Evolutionary conservation across 1,140 invertebrate genomes (phyloP).

Genomic region (Panulirus ornatus): DNA sequence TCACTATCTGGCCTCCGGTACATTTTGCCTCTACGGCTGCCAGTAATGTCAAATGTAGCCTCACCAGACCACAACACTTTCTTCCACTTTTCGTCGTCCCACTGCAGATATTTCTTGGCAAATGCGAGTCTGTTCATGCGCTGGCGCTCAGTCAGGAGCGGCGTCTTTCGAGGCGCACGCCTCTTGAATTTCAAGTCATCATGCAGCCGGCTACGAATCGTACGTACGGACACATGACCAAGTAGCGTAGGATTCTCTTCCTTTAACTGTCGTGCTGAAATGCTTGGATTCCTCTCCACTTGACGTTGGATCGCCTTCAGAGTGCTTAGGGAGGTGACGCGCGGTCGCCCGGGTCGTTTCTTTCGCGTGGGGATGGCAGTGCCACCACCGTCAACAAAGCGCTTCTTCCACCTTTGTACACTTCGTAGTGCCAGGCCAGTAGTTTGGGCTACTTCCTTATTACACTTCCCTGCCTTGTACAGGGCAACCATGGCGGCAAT

Average conservation of each 20-base stretch:
- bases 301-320: neutral
- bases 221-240: neutral
- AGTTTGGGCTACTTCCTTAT: no score
- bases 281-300: neutral
- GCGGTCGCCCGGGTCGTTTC: neutral
- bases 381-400: no score
- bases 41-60: neutral
- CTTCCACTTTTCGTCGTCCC: constrained; percentile 5
- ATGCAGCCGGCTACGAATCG: neutral
- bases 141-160: constrained; percentile 6
- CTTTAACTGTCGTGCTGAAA: constrained; percentile 11
- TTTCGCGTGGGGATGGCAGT: no score
- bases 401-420: no score
- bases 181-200: neutral
- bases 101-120: constrained; percentile 3
- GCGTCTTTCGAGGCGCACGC: neutral
- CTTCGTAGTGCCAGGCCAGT: no score
- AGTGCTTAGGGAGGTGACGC: neutral
- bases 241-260: constrained; percentile 16
- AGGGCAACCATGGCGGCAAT: no score
- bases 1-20: neutral
- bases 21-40: neutral
- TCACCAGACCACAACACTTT: constrained; percentile 31
- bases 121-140: neutral
- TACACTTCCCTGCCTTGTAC: no score